Evolutionary conservation across 1,140 invertebrate species (phyloP), one percentile per base, ranked within the genome.

Genomic region (Hydropsyche tenuis): DNA sequence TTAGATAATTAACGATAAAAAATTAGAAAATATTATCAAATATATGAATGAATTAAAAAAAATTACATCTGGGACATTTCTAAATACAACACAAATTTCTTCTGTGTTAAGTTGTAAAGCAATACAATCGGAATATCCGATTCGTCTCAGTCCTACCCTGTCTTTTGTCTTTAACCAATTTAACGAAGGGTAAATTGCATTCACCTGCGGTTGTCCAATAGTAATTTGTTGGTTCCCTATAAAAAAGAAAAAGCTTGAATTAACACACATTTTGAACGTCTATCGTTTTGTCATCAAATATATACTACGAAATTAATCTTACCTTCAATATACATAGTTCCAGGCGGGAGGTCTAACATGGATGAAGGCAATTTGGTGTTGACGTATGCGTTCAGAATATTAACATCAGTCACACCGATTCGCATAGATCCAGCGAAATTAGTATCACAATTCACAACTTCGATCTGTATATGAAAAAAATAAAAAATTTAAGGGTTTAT

Each of bases 61-160:
- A 73, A 53, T 79, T 80, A 91, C 90, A 81, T 91, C 92, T 20
- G 92, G 91, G 73, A 94, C 85, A 80, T 92, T 90, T n/a, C 87
- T 85, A 20, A 91, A 91, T 22, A 92, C 91, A n/a, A 92, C 87
- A n/a, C 93, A 92, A 80, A 94, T 88, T 79, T 96, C 93, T 82
- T 94, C 91, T 0, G 93, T 92, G 82, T 96, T 95, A 0, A 96
- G 84, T 72, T 88, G 87, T 37, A 77, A 23, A 12, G 73, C 48
- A 9, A 77, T 71, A 23, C 70, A 69, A 45, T 77, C 71, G 5
- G 76, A 69, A 51, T 73, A 69, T 18, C 73, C 76, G 30, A 77
- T 73, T 11, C 83, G 81, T 73, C 87, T 84, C 12, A 89, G 74
- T 2, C 87, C 87, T 18, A 89, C 82, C 78, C 86, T 85, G 78